Evolutionary conservation across 2,797 vertebrate species (phyloP).

Genomic region (Squalus acanthias): DNA sequence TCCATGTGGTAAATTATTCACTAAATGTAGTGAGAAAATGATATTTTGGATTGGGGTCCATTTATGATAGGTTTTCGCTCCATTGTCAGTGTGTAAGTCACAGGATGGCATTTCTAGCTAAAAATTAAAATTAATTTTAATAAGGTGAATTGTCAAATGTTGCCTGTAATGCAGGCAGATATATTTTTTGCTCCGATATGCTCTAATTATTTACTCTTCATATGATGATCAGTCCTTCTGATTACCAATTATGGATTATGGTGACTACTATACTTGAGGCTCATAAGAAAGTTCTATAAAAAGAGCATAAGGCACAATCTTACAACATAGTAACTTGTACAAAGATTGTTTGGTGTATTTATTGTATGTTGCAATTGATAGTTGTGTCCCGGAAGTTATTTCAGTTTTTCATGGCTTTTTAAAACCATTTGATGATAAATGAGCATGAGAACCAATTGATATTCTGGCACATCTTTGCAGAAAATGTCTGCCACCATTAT

Average conservation of each 20-base stretch:
- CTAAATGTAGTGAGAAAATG: not conserved
- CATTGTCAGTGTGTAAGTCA: not conserved
- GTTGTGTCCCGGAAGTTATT: not conserved
- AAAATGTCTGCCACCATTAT: not conserved
- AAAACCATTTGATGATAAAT: not conserved
- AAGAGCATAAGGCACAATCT: not conserved
- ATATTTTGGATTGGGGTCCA: not conserved
- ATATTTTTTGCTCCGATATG: not conserved
- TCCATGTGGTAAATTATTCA: not conserved
- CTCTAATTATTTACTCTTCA: not conserved
- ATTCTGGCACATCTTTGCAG: too few relatives aligned
- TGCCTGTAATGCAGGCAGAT: not conserved
- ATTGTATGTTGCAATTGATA: not conserved
- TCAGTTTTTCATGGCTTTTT: too few relatives aligned
- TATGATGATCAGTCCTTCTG: not conserved
- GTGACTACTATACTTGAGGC: not conserved
- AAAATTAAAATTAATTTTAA: not conserved
- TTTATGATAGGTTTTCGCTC: not conserved
- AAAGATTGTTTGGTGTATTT: not conserved
- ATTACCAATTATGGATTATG: not conserved
- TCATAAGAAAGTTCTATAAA: not conserved
- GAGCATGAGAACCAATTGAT: not conserved
- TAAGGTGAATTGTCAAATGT: not conserved
- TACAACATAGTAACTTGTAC: not conserved
- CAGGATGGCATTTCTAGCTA: not conserved